Evolutionary conservation across 1,140 invertebrate species (phyloP).

Genomic region (Hylaeus anthracinus): DNA sequence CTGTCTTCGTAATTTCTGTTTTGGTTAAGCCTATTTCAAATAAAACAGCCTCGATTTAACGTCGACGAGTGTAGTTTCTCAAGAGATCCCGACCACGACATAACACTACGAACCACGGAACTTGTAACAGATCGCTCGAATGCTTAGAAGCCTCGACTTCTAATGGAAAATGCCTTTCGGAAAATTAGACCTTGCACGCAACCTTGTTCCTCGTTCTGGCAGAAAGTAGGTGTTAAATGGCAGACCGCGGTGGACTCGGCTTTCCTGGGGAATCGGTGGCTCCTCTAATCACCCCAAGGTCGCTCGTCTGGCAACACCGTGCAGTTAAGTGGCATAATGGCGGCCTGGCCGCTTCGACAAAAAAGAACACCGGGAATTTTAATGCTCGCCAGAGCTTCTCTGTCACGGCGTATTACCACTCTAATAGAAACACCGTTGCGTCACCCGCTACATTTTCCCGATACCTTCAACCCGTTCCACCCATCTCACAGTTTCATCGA

Average conservation of each 20-base stretch:
- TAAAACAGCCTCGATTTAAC: too few species aligned
- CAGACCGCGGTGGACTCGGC: not conserved
- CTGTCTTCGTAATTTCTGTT: too few species aligned
- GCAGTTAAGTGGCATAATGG: conserved; percentile 30
- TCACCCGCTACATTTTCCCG: conserved; percentile 63
- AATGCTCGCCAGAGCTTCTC: conserved; percentile 47
- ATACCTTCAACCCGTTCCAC: not conserved
- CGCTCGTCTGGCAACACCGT: conserved; percentile 7
- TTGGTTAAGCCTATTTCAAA: too few species aligned
- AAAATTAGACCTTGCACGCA: too few species aligned
- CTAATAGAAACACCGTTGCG: conserved; percentile 65
- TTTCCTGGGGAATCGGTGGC: not conserved
- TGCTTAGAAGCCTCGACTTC: too few species aligned
- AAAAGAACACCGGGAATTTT: conserved; percentile 50
- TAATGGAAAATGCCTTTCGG: too few species aligned
- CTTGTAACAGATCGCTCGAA: too few species aligned
- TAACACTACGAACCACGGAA: too few species aligned
- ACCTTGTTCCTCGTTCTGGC: too few species aligned
- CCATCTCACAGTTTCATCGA: conserved; percentile 7
- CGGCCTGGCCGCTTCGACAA: conserved; percentile 17
- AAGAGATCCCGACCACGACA: too few species aligned
- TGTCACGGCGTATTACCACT: conserved; percentile 59
- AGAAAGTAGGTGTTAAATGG: too few species aligned
- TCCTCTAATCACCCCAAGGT: conserved; percentile 22
- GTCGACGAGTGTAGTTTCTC: too few species aligned